Base-by-base conservation (phyloP, 2,797 vertebrate genomes). In the Ibycter americanus region DNA sequence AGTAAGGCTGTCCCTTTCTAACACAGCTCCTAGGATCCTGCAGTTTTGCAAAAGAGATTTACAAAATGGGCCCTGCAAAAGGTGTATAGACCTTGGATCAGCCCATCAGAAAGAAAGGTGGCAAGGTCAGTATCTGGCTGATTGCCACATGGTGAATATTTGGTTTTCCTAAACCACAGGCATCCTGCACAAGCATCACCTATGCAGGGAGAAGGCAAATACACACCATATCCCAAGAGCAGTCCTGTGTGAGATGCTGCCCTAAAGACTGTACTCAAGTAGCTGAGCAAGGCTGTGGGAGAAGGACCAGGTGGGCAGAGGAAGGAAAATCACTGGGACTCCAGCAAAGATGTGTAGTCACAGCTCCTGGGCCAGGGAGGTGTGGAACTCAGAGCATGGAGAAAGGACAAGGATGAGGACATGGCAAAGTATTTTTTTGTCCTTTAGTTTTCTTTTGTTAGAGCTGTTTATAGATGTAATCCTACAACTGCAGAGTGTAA, bases 391-490 rank as follows among this genome's bases (percentile, higher is more conserved):
- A 61, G 51, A 36, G 17, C 32, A 63, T 2, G 4, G 56, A 54
- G 63, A 55, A 83, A 84, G 10, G 23, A 88, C 4, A 51, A 5
- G 12, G 17, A 52, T 51, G 7, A 85, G 32, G n/a, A 46, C 32
- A 52, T 59, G 21, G 22, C 11, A 17, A 20, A 40, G 17, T 34
- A 18, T 4, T 13, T 78, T 79, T 86, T 55, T 13, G n/a, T 42
- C 18, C 38, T 95, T 82, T 44, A 20, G 19, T 95, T 88, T 95
- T 83, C 16, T 90, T 81, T 90, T 72, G 78, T 96, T 71, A 44
- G 49, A 87, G 42, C 29, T 93, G 36, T 91, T 96, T 95, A 74
- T 54, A 92, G 23, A 47, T 91, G 42, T 88, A 94, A 95, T 93
- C 62, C 79, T 85, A 56, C n/a, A 62, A 82, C n/a, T 59, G 54